phyloP scores from a whole-genome alignment of 2,113 vertebrate species.

The Otocyon megalotis region DNA sequence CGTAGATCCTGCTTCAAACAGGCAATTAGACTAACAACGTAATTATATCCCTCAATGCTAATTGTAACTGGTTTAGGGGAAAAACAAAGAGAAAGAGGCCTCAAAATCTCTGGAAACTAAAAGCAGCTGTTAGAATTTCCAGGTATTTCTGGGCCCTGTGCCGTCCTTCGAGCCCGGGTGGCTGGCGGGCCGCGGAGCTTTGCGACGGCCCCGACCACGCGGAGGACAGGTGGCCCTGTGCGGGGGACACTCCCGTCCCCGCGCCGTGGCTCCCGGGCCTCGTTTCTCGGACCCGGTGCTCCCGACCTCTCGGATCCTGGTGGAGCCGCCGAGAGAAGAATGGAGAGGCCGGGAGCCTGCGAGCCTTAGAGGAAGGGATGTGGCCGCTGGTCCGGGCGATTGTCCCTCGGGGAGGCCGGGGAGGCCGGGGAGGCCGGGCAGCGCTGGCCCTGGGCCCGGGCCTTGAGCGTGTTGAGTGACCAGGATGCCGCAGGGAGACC shows the following conservation, averaged over 20 bases:
- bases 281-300: neutral
- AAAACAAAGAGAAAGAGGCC: slow-evolving; percentile 87
- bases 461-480: neutral
- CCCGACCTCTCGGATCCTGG: neutral
- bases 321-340: neutral
- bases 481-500: neutral
- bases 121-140: slow-evolving; percentile 66
- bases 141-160: slow-evolving; percentile 74
- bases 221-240: neutral
- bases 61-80: slow-evolving; percentile 88
- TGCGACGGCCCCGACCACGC: neutral
- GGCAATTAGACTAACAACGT: slow-evolving; percentile 91
- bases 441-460: neutral
- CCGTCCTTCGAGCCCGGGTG: slow-evolving; percentile 32
- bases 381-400: neutral
- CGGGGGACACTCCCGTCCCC: neutral
- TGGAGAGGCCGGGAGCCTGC: neutral
- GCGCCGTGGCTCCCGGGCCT: neutral
- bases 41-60: slow-evolving; percentile 90
- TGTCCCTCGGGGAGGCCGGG: neutral
- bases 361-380: neutral
- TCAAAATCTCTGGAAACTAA: slow-evolving; percentile 81
- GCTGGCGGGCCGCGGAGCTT: fast-evolving
- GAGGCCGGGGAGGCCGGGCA: neutral
- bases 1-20: slow-evolving; percentile 90